Base-by-base conservation (phyloP, 2,888 invertebrate species). In the Ecliptopera silaceata region DNA sequence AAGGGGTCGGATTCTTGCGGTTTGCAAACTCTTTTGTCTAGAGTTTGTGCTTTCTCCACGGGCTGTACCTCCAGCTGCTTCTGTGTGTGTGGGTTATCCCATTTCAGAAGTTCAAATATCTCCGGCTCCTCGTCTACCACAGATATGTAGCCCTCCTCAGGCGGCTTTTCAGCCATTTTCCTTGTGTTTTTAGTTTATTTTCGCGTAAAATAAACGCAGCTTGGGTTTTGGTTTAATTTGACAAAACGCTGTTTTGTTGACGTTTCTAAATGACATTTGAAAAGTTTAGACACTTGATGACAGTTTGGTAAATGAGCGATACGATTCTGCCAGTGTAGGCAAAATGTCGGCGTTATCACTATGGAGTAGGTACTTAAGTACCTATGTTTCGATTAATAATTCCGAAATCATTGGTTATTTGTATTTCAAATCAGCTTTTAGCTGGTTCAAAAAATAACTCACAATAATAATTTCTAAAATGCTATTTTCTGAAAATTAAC, bases 101-200 rank as follows among this genome's bases (percentile, higher is more conserved):
- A 89, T 69, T 89, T 89, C n/a, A 89, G 70, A 60, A 89, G 71
- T 67, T 89, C 86, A 50, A 89, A 87, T 69, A 89, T 84, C 64
- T 88, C 90, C 29, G 89, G 89, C 52, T 89, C 89, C 47, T 89
- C 89, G 47, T 89, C 89, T 49, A 89, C 89, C 48, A 89, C 89
- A 39, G 89, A 89, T 78, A 89, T 89, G 66, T 89, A 89, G 50
- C 84, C 80, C 63, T 89, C 89, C 66, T 89, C 89, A 56, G 86
- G 83, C 65, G 88, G 89, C 72, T 89, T 89, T 65, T 88, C 88
- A 63, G 86, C 86, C 89, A 89, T 89, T 77, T 74, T 79, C 70
- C 61, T 61, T 65, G 62, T 65, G 66, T 69, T 56, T 61, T 64
- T 66, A 79, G 71, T 73, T 71, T 80, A 72, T 73, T 79, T 79